Conservation (phyloP, 2,797 vertebrate genomes). For the Borostomias antarcticus region DNA sequence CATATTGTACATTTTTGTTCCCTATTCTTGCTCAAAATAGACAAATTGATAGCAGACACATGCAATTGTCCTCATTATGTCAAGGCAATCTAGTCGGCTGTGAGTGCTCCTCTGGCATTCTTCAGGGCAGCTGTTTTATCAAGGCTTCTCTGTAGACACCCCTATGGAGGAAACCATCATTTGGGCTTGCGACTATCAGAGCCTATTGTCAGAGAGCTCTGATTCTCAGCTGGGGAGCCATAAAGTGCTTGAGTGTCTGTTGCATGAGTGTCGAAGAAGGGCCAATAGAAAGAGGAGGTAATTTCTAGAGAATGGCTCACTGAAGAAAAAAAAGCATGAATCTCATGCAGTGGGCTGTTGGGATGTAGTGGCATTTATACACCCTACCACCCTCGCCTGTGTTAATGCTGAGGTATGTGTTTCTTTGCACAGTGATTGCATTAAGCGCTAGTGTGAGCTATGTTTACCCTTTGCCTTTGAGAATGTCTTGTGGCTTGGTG, state of each 20-base stretch:
- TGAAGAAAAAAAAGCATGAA: constrained; percentile 46
- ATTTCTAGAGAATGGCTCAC: constrained; percentile 52
- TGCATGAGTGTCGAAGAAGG: constrained; percentile 34
- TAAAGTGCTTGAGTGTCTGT: constrained; percentile 48
- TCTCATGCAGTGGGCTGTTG: constrained; percentile 21
- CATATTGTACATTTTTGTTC: not conserved
- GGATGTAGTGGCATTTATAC: constrained; percentile 53
- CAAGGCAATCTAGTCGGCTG: constrained; percentile 51
- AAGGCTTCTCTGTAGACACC: constrained; percentile 37
- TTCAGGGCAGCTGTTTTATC: constrained; percentile 57
- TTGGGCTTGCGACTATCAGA: constrained; percentile 59
- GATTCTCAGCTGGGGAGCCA: constrained; percentile 54
- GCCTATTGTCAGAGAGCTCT: constrained; percentile 51
- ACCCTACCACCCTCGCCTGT: constrained; percentile 52
- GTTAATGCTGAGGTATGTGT: constrained; percentile 66
- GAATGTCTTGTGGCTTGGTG: constrained; percentile 60
- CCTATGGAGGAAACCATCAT: constrained; percentile 52
- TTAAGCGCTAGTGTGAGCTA: constrained; percentile 56
- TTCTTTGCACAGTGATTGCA: constrained; percentile 62
- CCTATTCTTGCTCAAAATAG: constrained; percentile 21
- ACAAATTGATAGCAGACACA: constrained; percentile 31
- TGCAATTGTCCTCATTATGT: constrained; percentile 71
- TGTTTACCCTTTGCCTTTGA: constrained; percentile 66
- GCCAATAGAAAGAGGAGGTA: constrained; percentile 30
- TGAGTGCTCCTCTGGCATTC: constrained; percentile 53